Conservation (phyloP, 2,888 invertebrate genomes). For the Cosmopolites sordidus region DNA sequence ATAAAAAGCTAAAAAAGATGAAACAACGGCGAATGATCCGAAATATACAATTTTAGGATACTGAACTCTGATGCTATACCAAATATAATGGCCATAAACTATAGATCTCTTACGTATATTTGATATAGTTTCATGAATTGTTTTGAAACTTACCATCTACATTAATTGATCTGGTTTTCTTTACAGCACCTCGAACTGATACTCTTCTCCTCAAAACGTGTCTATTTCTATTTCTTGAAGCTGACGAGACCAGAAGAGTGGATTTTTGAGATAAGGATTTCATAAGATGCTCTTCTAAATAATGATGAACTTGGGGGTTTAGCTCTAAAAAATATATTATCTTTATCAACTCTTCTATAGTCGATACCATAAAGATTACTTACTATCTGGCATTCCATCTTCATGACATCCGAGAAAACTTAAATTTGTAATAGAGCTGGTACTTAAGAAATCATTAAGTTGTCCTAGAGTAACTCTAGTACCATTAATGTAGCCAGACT, state of each 20-base stretch:
- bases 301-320: constrained; percentile 79
- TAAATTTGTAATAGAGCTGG: constrained; percentile 95
- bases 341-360: constrained; percentile 5
- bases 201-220: constrained; percentile 60
- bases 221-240: constrained; percentile 53
- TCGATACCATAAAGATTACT: constrained; percentile 37
- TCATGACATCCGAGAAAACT: constrained; percentile 93
- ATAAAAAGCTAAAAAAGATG: too few relatives aligned
- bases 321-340: constrained; percentile 52
- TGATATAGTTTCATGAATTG: too few relatives aligned
- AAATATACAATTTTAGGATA: too few relatives aligned
- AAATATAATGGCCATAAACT: too few relatives aligned
- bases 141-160: constrained; percentile 74
- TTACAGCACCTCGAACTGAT: constrained; percentile 90
- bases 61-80: too few relatives aligned
- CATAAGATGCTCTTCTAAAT: constrained; percentile 79
- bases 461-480: constrained; percentile 95
- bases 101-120: too few relatives aligned
- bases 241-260: constrained; percentile 58
- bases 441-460: constrained; percentile 90
- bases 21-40: too few relatives aligned
- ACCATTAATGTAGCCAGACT: constrained; percentile 98
- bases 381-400: constrained; percentile 83
- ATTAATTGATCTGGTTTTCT: constrained; percentile 89
- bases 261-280: constrained; percentile 73